phyloP scores from a whole-genome alignment of 2,113 vertebrate species.

The Cephalopterus ornatus region DNA sequence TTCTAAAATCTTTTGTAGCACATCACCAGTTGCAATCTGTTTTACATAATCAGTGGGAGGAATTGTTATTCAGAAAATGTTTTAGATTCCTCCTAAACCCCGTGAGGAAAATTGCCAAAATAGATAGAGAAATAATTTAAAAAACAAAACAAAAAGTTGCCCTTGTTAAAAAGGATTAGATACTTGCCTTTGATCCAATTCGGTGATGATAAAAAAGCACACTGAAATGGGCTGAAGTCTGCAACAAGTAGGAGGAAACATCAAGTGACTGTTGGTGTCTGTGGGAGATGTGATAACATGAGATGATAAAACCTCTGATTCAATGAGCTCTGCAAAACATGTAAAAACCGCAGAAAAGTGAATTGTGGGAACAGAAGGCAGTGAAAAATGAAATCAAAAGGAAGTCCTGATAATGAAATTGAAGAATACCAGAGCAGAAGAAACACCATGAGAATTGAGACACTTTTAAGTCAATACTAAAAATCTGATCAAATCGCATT shows the following conservation, averaged over 20 bases:
- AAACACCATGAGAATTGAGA: not conserved
- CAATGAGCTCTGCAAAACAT: not conserved
- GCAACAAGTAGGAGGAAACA: not conserved
- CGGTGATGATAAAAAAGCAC: not conserved
- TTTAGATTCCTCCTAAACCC: not conserved
- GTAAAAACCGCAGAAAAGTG: not conserved
- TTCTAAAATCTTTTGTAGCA: not conserved
- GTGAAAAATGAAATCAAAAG: not conserved
- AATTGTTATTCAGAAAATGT: not conserved
- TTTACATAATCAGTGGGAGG: not conserved
- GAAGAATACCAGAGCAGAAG: not conserved
- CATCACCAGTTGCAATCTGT: not conserved
- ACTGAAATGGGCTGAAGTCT: not conserved
- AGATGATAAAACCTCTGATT: not conserved
- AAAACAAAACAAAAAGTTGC: not conserved
- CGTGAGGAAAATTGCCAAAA: not conserved
- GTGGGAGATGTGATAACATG: not conserved
- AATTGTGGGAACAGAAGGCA: not conserved
- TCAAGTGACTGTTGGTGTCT: not conserved
- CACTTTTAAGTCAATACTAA: not conserved
- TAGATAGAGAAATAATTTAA: not conserved
- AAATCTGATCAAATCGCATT: not conserved
- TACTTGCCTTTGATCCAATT: not conserved
- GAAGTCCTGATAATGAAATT: not conserved
- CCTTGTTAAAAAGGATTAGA: not conserved